Conservation (phyloP, 1,140 invertebrate species). For the Lordiphosa clarofinis region DNA sequence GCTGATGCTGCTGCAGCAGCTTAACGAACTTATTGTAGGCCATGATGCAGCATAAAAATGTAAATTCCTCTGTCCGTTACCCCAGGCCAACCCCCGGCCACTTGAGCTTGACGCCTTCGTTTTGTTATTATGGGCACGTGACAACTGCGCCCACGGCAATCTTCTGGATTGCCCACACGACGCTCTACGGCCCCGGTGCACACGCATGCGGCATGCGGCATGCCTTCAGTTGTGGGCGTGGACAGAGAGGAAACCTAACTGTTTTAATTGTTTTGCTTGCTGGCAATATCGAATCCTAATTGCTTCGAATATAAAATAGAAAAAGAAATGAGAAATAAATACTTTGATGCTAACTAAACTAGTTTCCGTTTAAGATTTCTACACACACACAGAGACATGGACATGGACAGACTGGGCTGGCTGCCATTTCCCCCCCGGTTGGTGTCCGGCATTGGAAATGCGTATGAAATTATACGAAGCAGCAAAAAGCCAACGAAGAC, state of each 20-base stretch:
- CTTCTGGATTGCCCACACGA: conserved; percentile 25
- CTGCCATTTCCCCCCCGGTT: conserved; percentile 6
- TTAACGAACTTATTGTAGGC: conserved; percentile 66
- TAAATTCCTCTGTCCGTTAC: conserved; percentile 28
- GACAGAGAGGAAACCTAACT: conserved; percentile 31
- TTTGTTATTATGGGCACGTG: conserved; percentile 69
- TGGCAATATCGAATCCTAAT: conserved; percentile 48
- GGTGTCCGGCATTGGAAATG: conserved; percentile 57
- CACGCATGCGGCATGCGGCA: too few relatives aligned
- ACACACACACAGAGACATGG: conserved; percentile 32
- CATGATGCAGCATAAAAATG: conserved; percentile 67
- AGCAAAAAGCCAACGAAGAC: conserved; percentile 42
- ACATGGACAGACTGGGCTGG: conserved; percentile 15
- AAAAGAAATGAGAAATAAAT: conserved; percentile 19
- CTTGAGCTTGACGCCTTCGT: conserved; percentile 45
- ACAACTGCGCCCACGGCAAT: conserved; percentile 71
- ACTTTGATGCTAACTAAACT: conserved; percentile 52
- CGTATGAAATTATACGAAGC: conserved; percentile 74
- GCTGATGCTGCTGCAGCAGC: conserved; percentile 23
- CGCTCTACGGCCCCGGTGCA: conserved; percentile 23
- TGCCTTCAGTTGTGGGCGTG: conserved; percentile 31
- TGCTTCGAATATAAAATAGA: conserved; percentile 27
- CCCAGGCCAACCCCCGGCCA: conserved; percentile 1
- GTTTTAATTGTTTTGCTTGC: conserved; percentile 36
- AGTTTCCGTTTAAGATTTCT: conserved; percentile 65